Evolutionary conservation across 2,888 invertebrate species (phyloP).

Genomic region (Adineta ricciae): DNA sequence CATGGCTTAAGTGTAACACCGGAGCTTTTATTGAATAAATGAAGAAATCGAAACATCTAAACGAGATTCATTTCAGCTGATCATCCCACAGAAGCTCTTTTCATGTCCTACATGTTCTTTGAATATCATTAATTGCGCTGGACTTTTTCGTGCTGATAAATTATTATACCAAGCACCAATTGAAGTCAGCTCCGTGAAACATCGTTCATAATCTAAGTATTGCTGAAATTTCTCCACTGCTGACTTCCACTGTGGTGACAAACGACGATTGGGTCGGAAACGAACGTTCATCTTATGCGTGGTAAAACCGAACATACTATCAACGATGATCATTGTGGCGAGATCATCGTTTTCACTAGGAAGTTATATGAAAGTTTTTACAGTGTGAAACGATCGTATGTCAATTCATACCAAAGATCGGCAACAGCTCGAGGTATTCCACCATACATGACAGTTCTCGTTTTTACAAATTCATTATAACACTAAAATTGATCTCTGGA

Average conservation of each 20-base stretch:
- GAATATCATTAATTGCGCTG: constrained; percentile 64
- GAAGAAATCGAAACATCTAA: constrained; percentile 62
- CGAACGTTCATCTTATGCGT: constrained; percentile 83
- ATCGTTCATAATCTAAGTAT: constrained; percentile 76
- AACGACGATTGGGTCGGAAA: constrained; percentile 69
- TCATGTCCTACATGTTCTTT: constrained; percentile 64
- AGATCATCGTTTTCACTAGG: constrained; percentile 81
- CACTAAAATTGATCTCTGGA: neutral
- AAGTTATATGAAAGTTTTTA: neutral
- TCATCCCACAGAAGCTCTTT: neutral
- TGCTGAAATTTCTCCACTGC: constrained; percentile 74
- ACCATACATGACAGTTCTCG: neutral
- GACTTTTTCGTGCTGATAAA: constrained; percentile 50
- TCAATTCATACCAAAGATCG: neutral
- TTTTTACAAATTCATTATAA: neutral
- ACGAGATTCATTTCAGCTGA: constrained; percentile 30
- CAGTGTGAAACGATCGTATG: neutral
- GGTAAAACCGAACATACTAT: constrained; percentile 83
- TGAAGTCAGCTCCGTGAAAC: constrained; percentile 65
- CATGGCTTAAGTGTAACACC: constrained; percentile 90
- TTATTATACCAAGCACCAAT: constrained; percentile 65
- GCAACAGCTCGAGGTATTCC: neutral
- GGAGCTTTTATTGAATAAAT: constrained; percentile 84
- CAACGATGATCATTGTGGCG: constrained; percentile 83
- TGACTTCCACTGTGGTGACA: constrained; percentile 62